Evolutionary conservation across 2,888 invertebrate genomes (phyloP).

Genomic region (Protodeltote pygarga): DNA sequence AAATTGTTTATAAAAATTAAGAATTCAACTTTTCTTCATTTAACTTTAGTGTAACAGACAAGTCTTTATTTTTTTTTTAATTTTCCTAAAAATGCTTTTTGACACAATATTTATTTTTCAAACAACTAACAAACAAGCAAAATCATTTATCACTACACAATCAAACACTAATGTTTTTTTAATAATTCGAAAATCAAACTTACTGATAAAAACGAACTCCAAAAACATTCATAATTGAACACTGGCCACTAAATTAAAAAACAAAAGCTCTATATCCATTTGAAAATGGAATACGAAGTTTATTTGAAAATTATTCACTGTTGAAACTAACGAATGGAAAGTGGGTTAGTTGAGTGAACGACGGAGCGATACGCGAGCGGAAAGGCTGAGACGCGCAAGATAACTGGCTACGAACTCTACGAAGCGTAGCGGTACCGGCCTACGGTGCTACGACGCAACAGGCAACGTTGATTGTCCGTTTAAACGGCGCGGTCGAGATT

Average conservation of each 20-base stretch:
- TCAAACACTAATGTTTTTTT: constrained; percentile 8
- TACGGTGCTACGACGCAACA: constrained; percentile 74
- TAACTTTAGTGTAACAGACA: too few species aligned
- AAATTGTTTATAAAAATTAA: too few species aligned
- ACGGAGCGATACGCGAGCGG: constrained; percentile 70
- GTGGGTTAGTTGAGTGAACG: constrained; percentile 63
- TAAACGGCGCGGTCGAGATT: constrained; percentile 25
- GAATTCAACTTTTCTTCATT: too few species aligned
- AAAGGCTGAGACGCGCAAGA: constrained; percentile 71
- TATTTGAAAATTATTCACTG: constrained; percentile 49
- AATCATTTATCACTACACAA: constrained; percentile 2
- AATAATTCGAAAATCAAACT: constrained; percentile 45
- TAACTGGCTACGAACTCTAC: constrained; percentile 80
- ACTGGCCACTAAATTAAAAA: constrained; percentile 48
- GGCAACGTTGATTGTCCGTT: constrained; percentile 57
- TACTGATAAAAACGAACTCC: constrained; percentile 53
- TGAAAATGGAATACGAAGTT: constrained; percentile 47
- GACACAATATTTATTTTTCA: background rate
- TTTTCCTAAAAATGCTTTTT: too few species aligned
- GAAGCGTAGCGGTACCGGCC: constrained; percentile 61
- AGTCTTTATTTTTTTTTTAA: constrained; percentile 3
- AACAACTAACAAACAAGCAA: background rate
- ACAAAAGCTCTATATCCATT: constrained; percentile 51
- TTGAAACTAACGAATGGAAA: constrained; percentile 54
- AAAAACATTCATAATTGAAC: constrained; percentile 57